A percentile compares a stretch with the other conserved stretches of the same genome.
Conservation (phyloP, 1,140 invertebrate species). For the Chironomus tepperi region DNA sequence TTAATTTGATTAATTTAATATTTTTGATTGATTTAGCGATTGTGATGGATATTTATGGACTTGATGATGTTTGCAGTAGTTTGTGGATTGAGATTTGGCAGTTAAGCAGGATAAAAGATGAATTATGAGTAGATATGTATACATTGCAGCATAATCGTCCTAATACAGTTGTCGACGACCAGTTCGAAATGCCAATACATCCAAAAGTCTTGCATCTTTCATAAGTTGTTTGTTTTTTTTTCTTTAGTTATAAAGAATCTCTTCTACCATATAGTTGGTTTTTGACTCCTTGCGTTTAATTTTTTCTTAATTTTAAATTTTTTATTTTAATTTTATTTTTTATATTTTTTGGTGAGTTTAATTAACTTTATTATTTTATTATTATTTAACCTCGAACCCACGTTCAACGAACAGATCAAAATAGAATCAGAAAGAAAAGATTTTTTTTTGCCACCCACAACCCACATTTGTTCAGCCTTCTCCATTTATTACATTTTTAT, state of each 20-base stretch:
- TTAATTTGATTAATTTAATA: no score
- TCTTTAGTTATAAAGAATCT: not conserved
- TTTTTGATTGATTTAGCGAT: no score
- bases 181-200: not conserved
- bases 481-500: not conserved
- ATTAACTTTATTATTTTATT: not conserved
- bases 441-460: not conserved
- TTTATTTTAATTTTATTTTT: not conserved
- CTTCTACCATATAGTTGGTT: not conserved
- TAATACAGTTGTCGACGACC: not conserved
- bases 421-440: not conserved
- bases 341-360: conserved; percentile 7
- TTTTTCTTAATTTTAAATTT: not conserved
- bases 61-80: no score
- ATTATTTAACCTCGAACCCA: no score
- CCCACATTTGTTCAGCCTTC: not conserved
- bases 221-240: not conserved
- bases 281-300: not conserved
- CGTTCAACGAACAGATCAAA: not conserved
- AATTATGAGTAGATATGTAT: no score
- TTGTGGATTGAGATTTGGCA: no score
- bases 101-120: no score
- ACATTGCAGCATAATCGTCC: not conserved
- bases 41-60: no score
- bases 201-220: not conserved